Evolutionary conservation across 2,888 invertebrate species (phyloP), one percentile per base, ranked within the genome.

Genomic region (Amphipyra berbera): DNA sequence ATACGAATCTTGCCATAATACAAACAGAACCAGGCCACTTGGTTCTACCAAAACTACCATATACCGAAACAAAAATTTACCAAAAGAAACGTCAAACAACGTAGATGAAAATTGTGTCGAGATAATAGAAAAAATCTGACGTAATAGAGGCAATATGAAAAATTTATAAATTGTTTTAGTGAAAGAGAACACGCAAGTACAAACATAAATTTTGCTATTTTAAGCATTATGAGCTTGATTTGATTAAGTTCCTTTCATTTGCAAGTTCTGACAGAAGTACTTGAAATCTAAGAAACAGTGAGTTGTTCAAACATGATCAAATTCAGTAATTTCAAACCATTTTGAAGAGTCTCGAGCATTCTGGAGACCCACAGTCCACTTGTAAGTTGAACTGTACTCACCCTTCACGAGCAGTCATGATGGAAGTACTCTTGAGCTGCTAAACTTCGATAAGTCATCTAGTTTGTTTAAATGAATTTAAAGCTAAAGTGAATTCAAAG

Each of bases 281-380:
- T 72, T 65, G n/a, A 75, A 66, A 65, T 46, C 52, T 61, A 50
- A 72, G 78, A 69, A 75, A 75, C 67, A 72, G 41, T 67, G 62
- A 73, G 65, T 75, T 75, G 76, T 73, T 69, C 44, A 68, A 71
- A 72, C 60, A 49, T 42, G 66, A 65, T 76, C 61, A 62, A 68
- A 68, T 68, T 57, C 69, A 66, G 71, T 66, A 71, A 74, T 76
- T 74, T 67, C 62, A 55, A 68, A 71, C 65, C 64, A 56, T 63
- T 70, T 4, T 68, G 59, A 68, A 74, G 71, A 72, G 60, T 65
- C 70, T 75, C 55, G 48, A 72, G 63, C 12, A 47, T 33, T 57
- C 49, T 62, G 37, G 45, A 59, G 56, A 61, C 57, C 66, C 57
- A 57, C 72, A 67, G 68, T 73, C 70, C 78, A 70, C 78, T 79